These are phyloP conservation scores for Drosophila ironensis DNA, from an alignment of 1,140 invertebrate genomes.

Conservation along the genomic window DNA sequence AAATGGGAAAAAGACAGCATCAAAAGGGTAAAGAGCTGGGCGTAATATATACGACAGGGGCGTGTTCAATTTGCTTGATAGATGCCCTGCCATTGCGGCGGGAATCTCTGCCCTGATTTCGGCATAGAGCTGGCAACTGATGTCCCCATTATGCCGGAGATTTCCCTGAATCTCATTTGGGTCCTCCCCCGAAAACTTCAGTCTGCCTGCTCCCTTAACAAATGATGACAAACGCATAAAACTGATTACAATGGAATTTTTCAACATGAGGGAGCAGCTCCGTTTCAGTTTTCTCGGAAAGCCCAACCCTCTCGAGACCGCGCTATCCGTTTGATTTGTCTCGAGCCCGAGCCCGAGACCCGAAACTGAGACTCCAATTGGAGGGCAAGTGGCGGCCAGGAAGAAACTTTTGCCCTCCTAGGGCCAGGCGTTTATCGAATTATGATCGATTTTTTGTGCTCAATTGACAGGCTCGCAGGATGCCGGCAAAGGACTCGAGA, in stretches of 20 bases:
- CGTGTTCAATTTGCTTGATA: slow-evolving; percentile 69
- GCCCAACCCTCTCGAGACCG: not conserved
- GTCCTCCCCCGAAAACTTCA: slow-evolving; percentile 1
- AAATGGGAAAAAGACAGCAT: not conserved
- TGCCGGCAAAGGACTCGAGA: slow-evolving; percentile 6
- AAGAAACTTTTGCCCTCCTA: slow-evolving; percentile 14
- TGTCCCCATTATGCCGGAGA: slow-evolving; percentile 24
- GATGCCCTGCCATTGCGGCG: slow-evolving; percentile 58
- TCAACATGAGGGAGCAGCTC: slow-evolving; percentile 6
- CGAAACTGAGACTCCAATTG: slow-evolving; percentile 15
- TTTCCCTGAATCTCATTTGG: slow-evolving; percentile 39
- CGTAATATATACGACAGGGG: slow-evolving; percentile 38
- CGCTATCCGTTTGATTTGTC: no score
- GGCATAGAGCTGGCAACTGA: slow-evolving; percentile 44
- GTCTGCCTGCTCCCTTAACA: not conserved
- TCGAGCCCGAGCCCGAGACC: not conserved
- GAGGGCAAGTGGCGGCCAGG: not conserved
- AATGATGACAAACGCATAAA: slow-evolving; percentile 29
- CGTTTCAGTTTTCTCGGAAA: slow-evolving; percentile 7
- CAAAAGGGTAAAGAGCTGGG: slow-evolving; percentile 44
- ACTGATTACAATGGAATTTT: slow-evolving; percentile 28
- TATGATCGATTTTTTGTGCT: slow-evolving; percentile 68
- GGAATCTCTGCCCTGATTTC: slow-evolving; percentile 35
- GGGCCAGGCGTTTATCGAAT: slow-evolving; percentile 62
- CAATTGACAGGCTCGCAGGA: slow-evolving; percentile 17